These are phyloP conservation scores for Epicampocera succincta DNA, from an alignment of 2,888 invertebrate genomes.

Conservation along the genomic window DNA sequence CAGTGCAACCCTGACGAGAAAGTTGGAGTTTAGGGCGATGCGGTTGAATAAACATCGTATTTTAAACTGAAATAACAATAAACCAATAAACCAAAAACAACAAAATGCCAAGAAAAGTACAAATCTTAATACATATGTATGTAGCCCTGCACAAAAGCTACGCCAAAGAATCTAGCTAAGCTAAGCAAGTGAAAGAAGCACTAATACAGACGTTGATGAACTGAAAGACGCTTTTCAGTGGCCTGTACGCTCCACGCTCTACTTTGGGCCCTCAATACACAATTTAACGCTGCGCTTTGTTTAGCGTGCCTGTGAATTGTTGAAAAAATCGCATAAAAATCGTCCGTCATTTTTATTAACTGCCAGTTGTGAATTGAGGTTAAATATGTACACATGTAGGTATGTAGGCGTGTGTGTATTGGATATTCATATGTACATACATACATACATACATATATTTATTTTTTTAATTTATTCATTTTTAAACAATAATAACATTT, in stretches of 20 bases:
- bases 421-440: too few relatives aligned
- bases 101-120: constrained; percentile 9
- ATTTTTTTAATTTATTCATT: neutral
- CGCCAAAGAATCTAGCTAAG: constrained; percentile 33
- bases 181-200: constrained; percentile 23
- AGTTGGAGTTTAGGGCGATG: too few relatives aligned
- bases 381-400: constrained; percentile 13
- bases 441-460: neutral
- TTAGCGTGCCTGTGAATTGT: neutral
- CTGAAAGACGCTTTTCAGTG: constrained; percentile 27
- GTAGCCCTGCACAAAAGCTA: constrained; percentile 2
- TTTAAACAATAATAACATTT: constrained; percentile 27
- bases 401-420: neutral
- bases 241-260: neutral
- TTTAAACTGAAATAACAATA: constrained; percentile 47
- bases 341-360: neutral
- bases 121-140: neutral
- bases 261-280: neutral
- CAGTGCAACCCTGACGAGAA: too few relatives aligned
- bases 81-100: constrained; percentile 49
- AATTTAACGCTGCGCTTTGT: constrained; percentile 15
- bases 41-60: constrained; percentile 58
- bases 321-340: neutral
- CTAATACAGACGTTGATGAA: constrained; percentile 52
- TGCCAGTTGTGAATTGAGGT: constrained; percentile 46